Conservation (phyloP, 1,140 invertebrate species). For the Microplitis demolitor region DNA sequence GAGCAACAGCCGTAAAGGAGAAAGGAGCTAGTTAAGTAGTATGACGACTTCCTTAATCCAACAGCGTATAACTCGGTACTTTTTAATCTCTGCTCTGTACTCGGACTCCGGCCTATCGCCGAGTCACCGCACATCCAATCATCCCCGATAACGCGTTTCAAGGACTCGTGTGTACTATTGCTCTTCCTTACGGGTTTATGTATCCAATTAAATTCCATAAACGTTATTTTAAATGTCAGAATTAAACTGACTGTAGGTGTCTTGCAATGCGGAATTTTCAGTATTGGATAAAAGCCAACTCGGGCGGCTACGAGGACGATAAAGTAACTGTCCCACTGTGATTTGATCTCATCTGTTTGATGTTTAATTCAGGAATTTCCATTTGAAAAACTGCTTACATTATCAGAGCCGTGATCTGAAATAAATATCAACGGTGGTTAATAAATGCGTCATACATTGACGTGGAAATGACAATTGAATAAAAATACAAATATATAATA, state of each 20-base stretch:
- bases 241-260: neutral
- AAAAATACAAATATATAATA: neutral
- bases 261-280: neutral
- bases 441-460: neutral
- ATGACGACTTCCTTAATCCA: neutral
- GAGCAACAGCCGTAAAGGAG: neutral
- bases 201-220: neutral
- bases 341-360: conserved; percentile 3
- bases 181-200: too few relatives aligned
- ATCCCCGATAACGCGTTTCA: too few relatives aligned
- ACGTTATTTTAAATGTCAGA: neutral
- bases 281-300: conserved; percentile 12
- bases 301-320: neutral
- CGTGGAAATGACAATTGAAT: neutral
- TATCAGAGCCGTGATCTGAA: neutral
- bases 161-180: too few relatives aligned
- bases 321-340: conserved; percentile 1
- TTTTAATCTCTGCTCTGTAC: too few relatives aligned
- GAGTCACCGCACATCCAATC: too few relatives aligned
- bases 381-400: neutral
- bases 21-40: neutral
- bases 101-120: too few relatives aligned
- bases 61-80: neutral
- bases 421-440: neutral
- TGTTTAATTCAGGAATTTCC: conserved; percentile 13